A percentile compares a stretch with the other conserved stretches of the same genome.
Evolutionary conservation across 30 jellyfish, hydroid and myxozoan genomes (phyloP).

Genomic region (Mastigias papua): DNA sequence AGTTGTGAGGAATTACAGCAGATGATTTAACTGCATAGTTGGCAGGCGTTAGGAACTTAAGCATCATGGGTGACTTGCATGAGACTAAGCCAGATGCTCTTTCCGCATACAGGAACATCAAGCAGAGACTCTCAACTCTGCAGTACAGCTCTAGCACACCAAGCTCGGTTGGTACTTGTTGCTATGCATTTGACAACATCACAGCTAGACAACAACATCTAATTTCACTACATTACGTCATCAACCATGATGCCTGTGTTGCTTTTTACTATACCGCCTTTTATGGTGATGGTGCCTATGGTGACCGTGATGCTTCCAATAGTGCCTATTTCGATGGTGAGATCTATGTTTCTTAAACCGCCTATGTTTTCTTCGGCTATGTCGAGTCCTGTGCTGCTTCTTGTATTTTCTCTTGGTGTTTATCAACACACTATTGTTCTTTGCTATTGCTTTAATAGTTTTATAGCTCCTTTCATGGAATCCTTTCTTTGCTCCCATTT

Average conservation of each 20-base stretch:
- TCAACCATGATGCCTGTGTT: background rate
- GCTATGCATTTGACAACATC: background rate
- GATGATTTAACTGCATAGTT: too few species aligned
- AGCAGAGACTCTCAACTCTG: background rate
- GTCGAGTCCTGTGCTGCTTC: background rate
- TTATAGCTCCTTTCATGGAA: too few species aligned
- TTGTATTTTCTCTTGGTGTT: background rate
- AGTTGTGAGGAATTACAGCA: too few species aligned
- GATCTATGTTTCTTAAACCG: background rate
- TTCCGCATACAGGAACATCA: background rate
- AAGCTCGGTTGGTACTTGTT: background rate
- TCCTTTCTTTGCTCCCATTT: background rate
- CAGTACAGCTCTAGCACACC: background rate
- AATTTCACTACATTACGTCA: background rate
- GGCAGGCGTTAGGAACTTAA: too few species aligned
- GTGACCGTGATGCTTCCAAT: constrained; percentile 5
- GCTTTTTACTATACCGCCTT: background rate
- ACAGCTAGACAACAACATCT: background rate
- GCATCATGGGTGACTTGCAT: too few species aligned
- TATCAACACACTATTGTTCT: background rate
- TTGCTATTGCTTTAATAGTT: background rate
- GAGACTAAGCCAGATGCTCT: too few species aligned
- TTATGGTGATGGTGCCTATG: constrained; percentile 23
- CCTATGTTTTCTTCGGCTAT: background rate
- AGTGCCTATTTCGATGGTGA: background rate